Evolutionary conservation across 2,888 invertebrate genomes (phyloP), one percentile per base, ranked within the genome.

Genomic region (Smittia aterrima): DNA sequence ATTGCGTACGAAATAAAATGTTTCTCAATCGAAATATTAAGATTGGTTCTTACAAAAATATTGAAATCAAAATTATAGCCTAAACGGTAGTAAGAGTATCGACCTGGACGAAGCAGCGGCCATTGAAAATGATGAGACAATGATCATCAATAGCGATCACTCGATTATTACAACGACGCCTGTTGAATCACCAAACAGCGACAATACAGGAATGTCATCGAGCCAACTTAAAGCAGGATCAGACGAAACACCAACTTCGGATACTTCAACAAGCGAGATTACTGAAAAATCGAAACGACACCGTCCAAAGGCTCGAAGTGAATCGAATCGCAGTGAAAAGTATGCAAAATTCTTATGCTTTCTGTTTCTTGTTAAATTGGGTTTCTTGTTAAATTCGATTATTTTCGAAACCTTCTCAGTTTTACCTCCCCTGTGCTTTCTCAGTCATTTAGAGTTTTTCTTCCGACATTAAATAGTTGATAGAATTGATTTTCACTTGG

Each of bases 131-230:
- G 72, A 72, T 16, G 72, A 72, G 58, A 72, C 72, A 25, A 72
- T 72, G 72, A 72, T 72, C 7, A 72, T 72, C 54, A 72, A 72
- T 22, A 72, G 72, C 38, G 72, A 72, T 62, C 72, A 72, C 22
- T 54, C 72, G 13, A 72, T 72, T 20, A 72, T 72, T 22, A 71
- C 70, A 24, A 72, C 72, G 20, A 72, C 72, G 20, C 72, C 72
- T 9, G 20, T 72, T 11, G 72, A 72, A 40, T 27, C 47, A 27
- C 70, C 70, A 11, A 24, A 54, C 27, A 71, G 47, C n/a, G 70
- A 71, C 25, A 18, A 53, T 11, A 3, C 9, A 13, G 54, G 54
- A 16, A 32, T 11, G 16, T 7, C 38, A 1, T 24, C 16, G 11
- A 41, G 3, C n/a, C 18, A 66, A 20, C 13, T 38, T 38, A 11